Evolutionary conservation across 2,797 vertebrate species (phyloP), one percentile per base, ranked within the genome.

Genomic region (Tenualosa ilisha): DNA sequence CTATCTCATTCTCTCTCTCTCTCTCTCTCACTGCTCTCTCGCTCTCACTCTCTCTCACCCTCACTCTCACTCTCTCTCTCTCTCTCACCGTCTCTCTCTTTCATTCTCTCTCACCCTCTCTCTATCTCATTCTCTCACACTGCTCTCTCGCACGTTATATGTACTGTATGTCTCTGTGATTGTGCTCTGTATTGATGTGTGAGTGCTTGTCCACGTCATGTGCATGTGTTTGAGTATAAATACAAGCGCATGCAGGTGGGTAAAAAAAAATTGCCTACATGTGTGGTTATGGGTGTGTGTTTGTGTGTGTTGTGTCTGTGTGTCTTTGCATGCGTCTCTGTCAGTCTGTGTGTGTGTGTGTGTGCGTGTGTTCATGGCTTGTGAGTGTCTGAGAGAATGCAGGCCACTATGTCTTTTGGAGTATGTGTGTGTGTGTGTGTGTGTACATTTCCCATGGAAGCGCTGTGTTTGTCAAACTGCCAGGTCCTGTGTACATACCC

Each of bases 381-480:
- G 9, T 37, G 63, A 31, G 8, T 31, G 63, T 65, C n/a, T 31
- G 65, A 56, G 15, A 56, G 54, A 56, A 56, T 56, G 54, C 54
- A 56, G 54, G 54, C 54, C 54, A 56, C 54, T 56, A 20, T 56
- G 17, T 56, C 54, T 56, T 15, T 56, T 20, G 61, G 59, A 15
- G 51, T 86, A 46, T 83, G 59, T 81, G 59, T 26, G 56, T 56
- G 37, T 84, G 75, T 37, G 26, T 59, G 61, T 50, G 49, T 43
- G 88, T 89, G 85, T 89, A 87, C 90, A 88, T 89, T 90, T 90
- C 87, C 87, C 90, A 89, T 86, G 87, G 84, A 87, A 83, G 75
- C 49, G 81, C 53, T 65, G 83, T 89, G 89, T 90, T 90, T 89
- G 88, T 59, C 84, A 85, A 90, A 86, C 43, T 61, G 81, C 59